Evolutionary conservation across 1,140 invertebrate species (phyloP).

Genomic region (Drosophila ananassae): DNA sequence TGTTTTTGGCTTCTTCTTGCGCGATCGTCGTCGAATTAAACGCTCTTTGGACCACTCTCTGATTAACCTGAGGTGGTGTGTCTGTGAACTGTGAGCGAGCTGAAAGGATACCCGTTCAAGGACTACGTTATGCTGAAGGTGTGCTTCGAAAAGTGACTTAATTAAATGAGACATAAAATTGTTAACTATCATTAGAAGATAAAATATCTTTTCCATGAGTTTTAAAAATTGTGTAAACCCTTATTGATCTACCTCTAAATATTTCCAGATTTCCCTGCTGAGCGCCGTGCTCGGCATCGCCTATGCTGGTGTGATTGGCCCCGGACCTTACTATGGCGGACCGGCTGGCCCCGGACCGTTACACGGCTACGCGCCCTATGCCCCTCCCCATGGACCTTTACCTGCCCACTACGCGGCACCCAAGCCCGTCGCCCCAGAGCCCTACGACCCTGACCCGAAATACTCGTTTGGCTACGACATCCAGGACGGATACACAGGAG

Average conservation of each 20-base stretch:
- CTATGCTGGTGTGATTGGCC: conserved; percentile 70
- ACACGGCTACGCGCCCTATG: conserved; percentile 55
- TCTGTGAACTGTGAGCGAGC: conserved; percentile 41
- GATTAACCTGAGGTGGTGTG: conserved; percentile 46
- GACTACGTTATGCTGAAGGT: conserved; percentile 55
- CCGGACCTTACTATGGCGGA: conserved; percentile 68
- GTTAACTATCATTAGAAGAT: neutral
- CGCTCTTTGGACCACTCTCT: conserved; percentile 27
- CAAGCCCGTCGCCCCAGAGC: conserved; percentile 83
- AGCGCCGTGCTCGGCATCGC: conserved; percentile 67
- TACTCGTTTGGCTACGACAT: conserved; percentile 86
- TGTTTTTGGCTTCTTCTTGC: conserved; percentile 59
- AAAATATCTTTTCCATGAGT: no score
- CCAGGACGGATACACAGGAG: conserved; percentile 86
- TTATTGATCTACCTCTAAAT: neutral
- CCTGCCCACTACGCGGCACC: conserved; percentile 64
- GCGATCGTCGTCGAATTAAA: conserved; percentile 51
- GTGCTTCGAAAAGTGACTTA: neutral
- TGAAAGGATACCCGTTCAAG: conserved; percentile 39
- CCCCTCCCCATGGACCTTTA: conserved; percentile 38
- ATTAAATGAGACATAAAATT: neutral
- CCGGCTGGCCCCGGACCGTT: conserved; percentile 52
- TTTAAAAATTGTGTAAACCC: neutral
- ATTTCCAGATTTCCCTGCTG: conserved; percentile 67
- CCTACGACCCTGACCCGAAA: conserved; percentile 86